These are phyloP conservation scores for Eurypyga helias DNA, from an alignment of 2,113 vertebrate species.

Conservation along the genomic window DNA sequence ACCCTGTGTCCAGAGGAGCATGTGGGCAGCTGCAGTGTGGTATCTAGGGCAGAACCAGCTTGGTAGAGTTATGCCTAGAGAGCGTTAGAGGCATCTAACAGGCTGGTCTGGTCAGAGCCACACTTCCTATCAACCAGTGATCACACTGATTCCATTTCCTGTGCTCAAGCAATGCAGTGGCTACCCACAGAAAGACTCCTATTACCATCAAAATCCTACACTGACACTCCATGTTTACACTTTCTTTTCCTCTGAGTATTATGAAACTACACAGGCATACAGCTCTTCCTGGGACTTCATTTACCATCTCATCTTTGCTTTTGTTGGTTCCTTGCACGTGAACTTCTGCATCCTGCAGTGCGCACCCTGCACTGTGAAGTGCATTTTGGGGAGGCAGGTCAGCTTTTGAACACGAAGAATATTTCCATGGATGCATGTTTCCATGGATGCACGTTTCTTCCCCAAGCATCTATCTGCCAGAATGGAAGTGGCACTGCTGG, in stretches of 20 bases:
- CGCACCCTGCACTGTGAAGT: rapidly evolving
- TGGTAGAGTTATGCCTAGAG: background rate
- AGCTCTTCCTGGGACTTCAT: background rate
- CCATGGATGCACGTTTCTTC: background rate
- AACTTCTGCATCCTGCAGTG: background rate
- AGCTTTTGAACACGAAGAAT: background rate
- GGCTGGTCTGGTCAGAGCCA: background rate
- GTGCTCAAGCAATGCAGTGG: background rate
- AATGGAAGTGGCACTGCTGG: background rate
- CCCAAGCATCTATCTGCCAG: background rate
- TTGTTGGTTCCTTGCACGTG: background rate
- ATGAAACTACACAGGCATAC: background rate
- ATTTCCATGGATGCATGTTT: background rate
- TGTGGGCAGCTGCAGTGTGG: background rate
- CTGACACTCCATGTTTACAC: background rate
- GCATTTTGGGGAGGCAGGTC: background rate
- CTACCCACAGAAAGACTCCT: background rate
- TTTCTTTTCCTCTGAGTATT: background rate
- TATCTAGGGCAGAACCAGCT: background rate
- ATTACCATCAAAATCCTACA: background rate
- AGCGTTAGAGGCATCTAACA: background rate
- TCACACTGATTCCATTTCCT: background rate
- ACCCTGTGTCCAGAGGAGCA: rapidly evolving
- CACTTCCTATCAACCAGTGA: background rate
- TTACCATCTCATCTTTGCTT: background rate